Conservation (phyloP, 2,797 vertebrate genomes). For the Hemibagrus guttatus region DNA sequence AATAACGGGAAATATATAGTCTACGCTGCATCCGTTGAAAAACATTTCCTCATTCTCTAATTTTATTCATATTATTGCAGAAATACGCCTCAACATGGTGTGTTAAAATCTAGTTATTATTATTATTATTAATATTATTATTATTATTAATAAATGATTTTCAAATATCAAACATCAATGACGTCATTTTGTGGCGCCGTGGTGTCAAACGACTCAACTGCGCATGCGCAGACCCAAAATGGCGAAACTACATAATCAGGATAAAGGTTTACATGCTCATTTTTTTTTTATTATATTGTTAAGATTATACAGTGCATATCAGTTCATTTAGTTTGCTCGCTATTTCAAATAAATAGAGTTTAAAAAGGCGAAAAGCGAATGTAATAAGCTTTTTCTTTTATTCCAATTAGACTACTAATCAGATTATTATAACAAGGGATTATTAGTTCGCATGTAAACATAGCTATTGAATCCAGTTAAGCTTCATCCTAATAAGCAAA, state of each 20-base stretch:
- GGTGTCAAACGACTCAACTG: neutral
- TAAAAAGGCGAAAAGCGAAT: neutral
- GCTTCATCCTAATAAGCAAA: neutral
- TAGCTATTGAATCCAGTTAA: neutral
- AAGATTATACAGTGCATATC: neutral
- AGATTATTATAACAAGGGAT: neutral
- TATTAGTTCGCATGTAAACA: neutral
- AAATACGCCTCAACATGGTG: neutral
- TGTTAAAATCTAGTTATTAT: neutral
- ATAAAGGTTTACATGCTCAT: neutral
- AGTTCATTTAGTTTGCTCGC: neutral
- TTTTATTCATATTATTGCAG: neutral
- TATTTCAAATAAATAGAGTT: neutral
- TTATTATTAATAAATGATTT: neutral
- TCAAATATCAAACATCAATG: neutral
- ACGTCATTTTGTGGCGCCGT: neutral
- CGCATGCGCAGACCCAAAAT: neutral
- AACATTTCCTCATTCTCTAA: neutral
- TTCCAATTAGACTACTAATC: neutral
- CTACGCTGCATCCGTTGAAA: neutral
- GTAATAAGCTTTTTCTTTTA: neutral
- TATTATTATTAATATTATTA: too few species aligned
- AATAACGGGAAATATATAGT: neutral
- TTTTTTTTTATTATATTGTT: neutral
- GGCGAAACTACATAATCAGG: neutral